A percentile compares a stretch with the other conserved stretches of the same genome.
Evolutionary conservation across 2,797 vertebrate genomes (phyloP).

Genomic region (Rhinogobio ventralis): DNA sequence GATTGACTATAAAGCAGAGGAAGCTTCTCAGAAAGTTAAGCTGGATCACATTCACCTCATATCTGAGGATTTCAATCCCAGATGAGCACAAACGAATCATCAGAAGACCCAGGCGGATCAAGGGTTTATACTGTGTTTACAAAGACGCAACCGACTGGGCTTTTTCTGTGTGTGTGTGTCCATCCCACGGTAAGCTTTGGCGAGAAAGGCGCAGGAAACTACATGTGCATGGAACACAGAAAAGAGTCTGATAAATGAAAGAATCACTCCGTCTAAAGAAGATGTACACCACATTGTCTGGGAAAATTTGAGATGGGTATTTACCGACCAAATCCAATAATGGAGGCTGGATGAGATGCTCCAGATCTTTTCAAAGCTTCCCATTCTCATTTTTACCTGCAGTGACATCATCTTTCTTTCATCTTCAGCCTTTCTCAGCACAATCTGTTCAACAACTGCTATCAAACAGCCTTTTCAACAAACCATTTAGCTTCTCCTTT

Average conservation of each 20-base stretch:
- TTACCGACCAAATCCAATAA: conserved; percentile 47
- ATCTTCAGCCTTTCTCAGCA: conserved; percentile 2
- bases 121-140: conserved; percentile 40
- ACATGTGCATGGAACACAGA: not conserved
- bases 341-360: not conserved
- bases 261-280: conserved; percentile 1
- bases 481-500: not conserved
- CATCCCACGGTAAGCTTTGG: not conserved
- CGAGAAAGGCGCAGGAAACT: not conserved
- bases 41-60: conserved; percentile 29
- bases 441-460: not conserved
- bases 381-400: conserved; percentile 16
- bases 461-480: conserved; percentile 22
- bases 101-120: conserved; percentile 11
- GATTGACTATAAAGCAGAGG: conserved; percentile 25
- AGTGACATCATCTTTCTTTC: conserved; percentile 17
- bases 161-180: conserved; percentile 11
- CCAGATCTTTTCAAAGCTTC: conserved; percentile 14
- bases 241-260: conserved; percentile 32
- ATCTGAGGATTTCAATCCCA: conserved; percentile 31
- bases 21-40: conserved; percentile 36
- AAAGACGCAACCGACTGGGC: conserved; percentile 26
- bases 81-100: conserved; percentile 36
- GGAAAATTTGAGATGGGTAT: conserved; percentile 28
- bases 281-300: conserved; percentile 8